Evolutionary conservation across 2,888 invertebrate genomes (phyloP), one percentile per base, ranked within the genome.

Genomic region (Protodeltote pygarga): DNA sequence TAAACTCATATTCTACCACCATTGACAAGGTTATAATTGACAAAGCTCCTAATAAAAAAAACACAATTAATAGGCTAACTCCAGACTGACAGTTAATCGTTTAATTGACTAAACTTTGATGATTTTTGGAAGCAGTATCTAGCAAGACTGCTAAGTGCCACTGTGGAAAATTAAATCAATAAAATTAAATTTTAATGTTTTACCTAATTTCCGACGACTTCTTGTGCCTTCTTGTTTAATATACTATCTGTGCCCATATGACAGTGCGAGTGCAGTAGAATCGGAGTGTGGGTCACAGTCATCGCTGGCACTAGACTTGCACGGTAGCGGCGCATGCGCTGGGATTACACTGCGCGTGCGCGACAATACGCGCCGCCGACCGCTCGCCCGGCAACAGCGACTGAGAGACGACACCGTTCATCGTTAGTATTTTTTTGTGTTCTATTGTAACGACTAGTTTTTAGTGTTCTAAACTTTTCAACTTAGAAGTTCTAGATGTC

Each of bases 231-330:
- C n/a, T 4, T 21, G 3, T 1, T 9, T 3, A 3, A 8, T 9
- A 20, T 14, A 14, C 5, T n/a, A 17, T 17, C 14, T 0, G 19
- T 39, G n/a, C 17, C 41, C 32, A 33, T 34, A 24, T 19, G 3
- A 2, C 63, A 91, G 91, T 41, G 90, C 89, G 0, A 91, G 91
- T 42, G 91, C 89, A 9, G 91, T 75, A 2, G 91, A 90, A 47
- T 92, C 91, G 0, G 91, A 92, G 45, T 91, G 91, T 54, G 94
- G 94, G 5, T 94, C 93, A 37, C 95, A 95, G 78, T 94, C 94
- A 2, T 96, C 96, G 0, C 94, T 96, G 91, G 95, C 95, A 19
- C 90, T 96, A 88, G 96, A 96, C 79, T 85, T 96, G 53, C 96
- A 96, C 79, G 92, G 94, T 19, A 88, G 86, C 71, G 90, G 89